Percentiles rank a stretch among this genome's conserved stretches.
phyloP scores from a whole-genome alignment of 1,140 invertebrate species.

The Drosophila willistoni region DNA sequence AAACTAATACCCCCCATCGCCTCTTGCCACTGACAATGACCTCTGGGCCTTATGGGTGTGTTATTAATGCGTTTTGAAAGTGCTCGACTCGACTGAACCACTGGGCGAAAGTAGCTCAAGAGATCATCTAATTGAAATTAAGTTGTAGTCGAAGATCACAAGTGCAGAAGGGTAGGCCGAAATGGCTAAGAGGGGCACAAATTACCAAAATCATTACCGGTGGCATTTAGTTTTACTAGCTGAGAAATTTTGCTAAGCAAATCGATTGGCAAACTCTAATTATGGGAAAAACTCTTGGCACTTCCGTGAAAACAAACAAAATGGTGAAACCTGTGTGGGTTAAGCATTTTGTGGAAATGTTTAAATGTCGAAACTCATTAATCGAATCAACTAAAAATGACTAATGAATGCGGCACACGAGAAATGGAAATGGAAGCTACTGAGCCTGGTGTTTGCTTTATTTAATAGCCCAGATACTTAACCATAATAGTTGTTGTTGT shows the following conservation, averaged over 20 bases:
- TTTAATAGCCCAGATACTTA: conserved; percentile 3
- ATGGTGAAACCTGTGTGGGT: conserved; percentile 20
- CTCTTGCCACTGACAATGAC: not conserved
- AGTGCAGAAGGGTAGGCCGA: not conserved
- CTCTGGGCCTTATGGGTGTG: conserved; percentile 32
- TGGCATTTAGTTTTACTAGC: conserved; percentile 70
- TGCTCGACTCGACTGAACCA: conserved; percentile 8
- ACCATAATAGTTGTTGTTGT: conserved; percentile 2
- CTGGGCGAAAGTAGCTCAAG: conserved; percentile 50
- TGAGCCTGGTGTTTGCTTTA: not conserved
- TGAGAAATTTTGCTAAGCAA: conserved; percentile 72
- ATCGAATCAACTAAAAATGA: conserved; percentile 76
- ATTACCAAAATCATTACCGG: conserved; percentile 71
- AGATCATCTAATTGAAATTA: conserved; percentile 70
- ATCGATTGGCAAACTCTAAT: conserved; percentile 67
- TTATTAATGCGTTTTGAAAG: conserved; percentile 64
- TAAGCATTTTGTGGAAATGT: conserved; percentile 48
- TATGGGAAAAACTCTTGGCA: conserved; percentile 74
- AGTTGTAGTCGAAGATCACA: conserved; percentile 35
- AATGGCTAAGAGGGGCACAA: conserved; percentile 23
- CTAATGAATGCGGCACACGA: conserved; percentile 60
- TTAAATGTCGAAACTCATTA: conserved; percentile 76
- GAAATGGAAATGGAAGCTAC: conserved; percentile 40
- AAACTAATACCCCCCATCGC: not conserved
- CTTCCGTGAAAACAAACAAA: conserved; percentile 71